A percentile compares a stretch with the other conserved stretches of the same genome.
Evolutionary conservation across 2,888 invertebrate genomes (phyloP).

Genomic region (Geotrupes spiniger): DNA sequence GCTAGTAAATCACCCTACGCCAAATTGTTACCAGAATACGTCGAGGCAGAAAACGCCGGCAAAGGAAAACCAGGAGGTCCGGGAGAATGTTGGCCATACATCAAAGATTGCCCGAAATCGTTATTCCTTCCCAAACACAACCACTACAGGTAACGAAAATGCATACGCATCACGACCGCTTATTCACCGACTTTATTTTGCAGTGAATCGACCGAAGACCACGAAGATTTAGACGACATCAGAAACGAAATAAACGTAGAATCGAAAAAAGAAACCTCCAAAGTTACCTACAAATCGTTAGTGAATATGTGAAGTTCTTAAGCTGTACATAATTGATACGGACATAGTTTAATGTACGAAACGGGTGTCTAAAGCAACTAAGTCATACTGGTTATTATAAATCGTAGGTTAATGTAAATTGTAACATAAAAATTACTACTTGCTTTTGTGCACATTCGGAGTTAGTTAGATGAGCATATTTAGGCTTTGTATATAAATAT

Average conservation of each 20-base stretch:
- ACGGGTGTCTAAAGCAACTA: constrained; percentile 19
- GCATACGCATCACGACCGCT: constrained; percentile 4
- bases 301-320: constrained; percentile 14
- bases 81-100: constrained; percentile 84
- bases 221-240: constrained; percentile 28
- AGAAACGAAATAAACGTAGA: constrained; percentile 22
- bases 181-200: constrained; percentile 16
- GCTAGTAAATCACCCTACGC: constrained; percentile 81
- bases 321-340: constrained; percentile 1
- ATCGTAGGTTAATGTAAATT: too few species aligned
- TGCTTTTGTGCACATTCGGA: too few species aligned
- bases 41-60: constrained; percentile 76
- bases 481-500: too few species aligned
- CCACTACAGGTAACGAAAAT: constrained; percentile 51
- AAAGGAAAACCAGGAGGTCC: constrained; percentile 54
- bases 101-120: constrained; percentile 78
- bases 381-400: constrained; percentile 10
- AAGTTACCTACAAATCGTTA: constrained; percentile 41
- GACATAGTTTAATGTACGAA: constrained; percentile 1
- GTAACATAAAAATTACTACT: too few species aligned
- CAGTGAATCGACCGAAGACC: constrained; percentile 31
- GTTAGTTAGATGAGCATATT: too few species aligned
- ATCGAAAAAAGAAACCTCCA: constrained; percentile 17
- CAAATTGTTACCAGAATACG: constrained; percentile 69
- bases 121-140: constrained; percentile 63